These are phyloP conservation scores for Lamellibrachia luymesi DNA, from an alignment of 1,140 invertebrate genomes.

Conservation along the genomic window DNA sequence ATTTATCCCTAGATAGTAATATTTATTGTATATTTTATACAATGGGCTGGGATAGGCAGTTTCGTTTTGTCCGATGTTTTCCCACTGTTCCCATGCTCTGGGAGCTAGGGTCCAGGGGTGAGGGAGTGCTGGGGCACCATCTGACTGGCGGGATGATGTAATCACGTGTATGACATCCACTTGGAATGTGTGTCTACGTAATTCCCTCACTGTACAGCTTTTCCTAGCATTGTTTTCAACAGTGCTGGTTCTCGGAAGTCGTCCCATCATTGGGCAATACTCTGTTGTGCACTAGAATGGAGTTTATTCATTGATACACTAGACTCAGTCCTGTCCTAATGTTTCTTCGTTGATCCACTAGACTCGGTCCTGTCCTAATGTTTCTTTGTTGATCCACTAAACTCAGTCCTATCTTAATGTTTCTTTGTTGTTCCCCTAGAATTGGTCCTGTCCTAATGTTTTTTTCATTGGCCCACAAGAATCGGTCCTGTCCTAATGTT, in stretches of 20 bases:
- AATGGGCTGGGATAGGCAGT: too few relatives aligned
- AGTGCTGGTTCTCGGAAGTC: not conserved
- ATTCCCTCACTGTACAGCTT: not conserved
- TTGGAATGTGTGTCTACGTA: not conserved
- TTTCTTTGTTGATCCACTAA: too few relatives aligned
- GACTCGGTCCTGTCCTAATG: too few relatives aligned
- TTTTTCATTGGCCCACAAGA: too few relatives aligned
- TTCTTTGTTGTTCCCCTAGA: too few relatives aligned
- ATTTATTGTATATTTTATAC: not conserved
- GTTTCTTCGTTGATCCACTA: too few relatives aligned
- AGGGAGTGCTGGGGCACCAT: not conserved
- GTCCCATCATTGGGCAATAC: not conserved
- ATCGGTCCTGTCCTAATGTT: too few relatives aligned
- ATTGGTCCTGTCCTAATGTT: too few relatives aligned
- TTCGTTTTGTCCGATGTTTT: not conserved
- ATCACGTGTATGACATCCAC: not conserved
- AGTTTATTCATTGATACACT: too few relatives aligned
- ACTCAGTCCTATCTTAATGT: too few relatives aligned
- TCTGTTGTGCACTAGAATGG: not conserved
- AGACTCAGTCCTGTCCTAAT: too few relatives aligned
- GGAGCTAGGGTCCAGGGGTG: not conserved
- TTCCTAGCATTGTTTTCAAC: not conserved
- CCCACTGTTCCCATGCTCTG: not conserved
- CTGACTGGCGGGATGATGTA: not conserved
- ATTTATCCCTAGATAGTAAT: not conserved